Conservation (phyloP, 2,113 vertebrate genomes). For the Megaceryle torquata region DNA sequence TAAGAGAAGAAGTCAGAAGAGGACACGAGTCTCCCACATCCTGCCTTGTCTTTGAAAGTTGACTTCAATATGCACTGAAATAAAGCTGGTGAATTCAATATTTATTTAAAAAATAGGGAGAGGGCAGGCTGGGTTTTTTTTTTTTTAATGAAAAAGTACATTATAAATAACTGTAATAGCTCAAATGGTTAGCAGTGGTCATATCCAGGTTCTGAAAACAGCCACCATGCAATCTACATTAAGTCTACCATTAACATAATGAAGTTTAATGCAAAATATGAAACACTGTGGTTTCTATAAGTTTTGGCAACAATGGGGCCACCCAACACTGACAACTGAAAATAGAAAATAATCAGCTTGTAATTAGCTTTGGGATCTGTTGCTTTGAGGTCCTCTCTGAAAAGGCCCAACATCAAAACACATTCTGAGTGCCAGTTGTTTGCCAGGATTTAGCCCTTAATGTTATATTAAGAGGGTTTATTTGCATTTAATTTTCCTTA, state of each 20-base stretch:
- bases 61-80: not conserved
- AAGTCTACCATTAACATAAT: not conserved
- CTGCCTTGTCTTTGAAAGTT: not conserved
- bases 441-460: not conserved
- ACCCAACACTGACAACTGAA: not conserved
- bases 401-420: not conserved
- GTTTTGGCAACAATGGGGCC: not conserved
- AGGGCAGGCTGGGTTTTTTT: not conserved
- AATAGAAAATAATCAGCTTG: not conserved
- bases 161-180: not conserved
- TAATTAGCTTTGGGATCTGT: not conserved
- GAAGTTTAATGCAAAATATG: not conserved
- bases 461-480: not conserved
- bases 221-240: not conserved
- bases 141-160: not conserved
- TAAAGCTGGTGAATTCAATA: not conserved
- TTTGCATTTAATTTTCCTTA: not conserved
- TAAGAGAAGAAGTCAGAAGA: not conserved
- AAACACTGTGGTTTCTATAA: not conserved
- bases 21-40: not conserved
- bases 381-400: not conserved
- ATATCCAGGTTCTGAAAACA: not conserved
- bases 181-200: not conserved
- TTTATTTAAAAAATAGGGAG: not conserved
- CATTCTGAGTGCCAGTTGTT: not conserved